These are phyloP conservation scores for Aplodontia rufa DNA, from an alignment of 2,113 vertebrate species.

Conservation along the genomic window DNA sequence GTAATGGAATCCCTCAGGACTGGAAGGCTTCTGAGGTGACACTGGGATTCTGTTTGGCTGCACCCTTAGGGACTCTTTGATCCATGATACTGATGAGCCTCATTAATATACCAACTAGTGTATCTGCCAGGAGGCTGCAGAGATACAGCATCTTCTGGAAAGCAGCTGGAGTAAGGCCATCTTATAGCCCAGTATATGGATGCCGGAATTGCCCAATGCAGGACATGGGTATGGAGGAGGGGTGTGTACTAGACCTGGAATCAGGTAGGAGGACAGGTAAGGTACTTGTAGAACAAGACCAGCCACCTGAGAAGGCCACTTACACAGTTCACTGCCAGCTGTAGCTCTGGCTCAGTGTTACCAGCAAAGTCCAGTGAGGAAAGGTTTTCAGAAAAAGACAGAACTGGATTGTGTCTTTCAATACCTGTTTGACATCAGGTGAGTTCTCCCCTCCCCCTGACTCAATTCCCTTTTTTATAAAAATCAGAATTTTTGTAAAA, in stretches of 20 bases:
- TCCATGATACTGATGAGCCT: neutral
- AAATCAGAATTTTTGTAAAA: neutral
- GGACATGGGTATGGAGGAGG: neutral
- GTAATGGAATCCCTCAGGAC: slow-evolving; percentile 41
- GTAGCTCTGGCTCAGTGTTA: neutral
- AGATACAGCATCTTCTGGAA: neutral
- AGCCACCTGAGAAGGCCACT: neutral
- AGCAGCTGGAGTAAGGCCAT: neutral
- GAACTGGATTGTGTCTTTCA: neutral
- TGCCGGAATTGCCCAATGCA: neutral
- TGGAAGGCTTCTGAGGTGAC: neutral
- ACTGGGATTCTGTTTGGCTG: neutral
- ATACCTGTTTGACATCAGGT: neutral
- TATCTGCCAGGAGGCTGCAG: neutral
- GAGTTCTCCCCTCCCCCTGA: neutral
- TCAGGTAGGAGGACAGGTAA: neutral
- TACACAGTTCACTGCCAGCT: neutral
- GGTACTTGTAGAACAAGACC: neutral
- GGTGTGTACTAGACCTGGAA: neutral
- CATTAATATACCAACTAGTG: neutral
- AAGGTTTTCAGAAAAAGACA: neutral
- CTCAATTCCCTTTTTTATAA: neutral
- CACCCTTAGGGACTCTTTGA: neutral
- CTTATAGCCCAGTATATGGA: neutral
- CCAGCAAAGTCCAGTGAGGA: neutral